Conservation (phyloP, 1,140 invertebrate species). For the Spodoptera frugiperda region DNA sequence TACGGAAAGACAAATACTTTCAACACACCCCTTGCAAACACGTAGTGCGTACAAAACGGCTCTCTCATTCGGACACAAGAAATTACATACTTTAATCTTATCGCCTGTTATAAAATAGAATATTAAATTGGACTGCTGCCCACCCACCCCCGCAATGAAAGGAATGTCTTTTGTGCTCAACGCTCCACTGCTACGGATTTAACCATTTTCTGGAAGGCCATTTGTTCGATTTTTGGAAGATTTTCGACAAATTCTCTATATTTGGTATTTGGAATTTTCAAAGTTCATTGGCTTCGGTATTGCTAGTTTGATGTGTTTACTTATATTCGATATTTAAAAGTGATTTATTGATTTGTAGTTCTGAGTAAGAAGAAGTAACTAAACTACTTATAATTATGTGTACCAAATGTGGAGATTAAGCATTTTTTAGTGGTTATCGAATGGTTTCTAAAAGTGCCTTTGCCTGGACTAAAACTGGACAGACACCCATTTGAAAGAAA, state of each 20-base stretch:
- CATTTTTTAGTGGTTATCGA: no score
- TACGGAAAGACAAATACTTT: no score
- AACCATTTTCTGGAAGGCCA: conserved; percentile 10
- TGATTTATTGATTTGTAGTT: no score
- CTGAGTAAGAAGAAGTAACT: no score
- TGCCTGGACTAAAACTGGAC: no score
- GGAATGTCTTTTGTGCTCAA: conserved; percentile 63
- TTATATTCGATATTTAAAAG: no score
- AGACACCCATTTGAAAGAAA: no score
- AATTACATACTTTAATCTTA: conserved; percentile 86
- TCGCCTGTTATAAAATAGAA: conserved; percentile 83
- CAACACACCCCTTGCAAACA: conserved; percentile 63
- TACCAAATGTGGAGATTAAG: no score
- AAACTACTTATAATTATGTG: no score
- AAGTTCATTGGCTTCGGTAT: not conserved
- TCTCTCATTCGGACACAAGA: conserved; percentile 76
- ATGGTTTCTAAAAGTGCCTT: no score
- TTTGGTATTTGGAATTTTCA: not conserved
- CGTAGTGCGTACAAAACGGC: conserved; percentile 73
- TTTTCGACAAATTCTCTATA: not conserved
- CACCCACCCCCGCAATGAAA: conserved; percentile 47
- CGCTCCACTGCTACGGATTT: not conserved
- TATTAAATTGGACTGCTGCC: conserved; percentile 79
- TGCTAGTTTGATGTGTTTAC: not conserved
- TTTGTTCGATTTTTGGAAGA: conserved; percentile 20